Base-by-base conservation (phyloP, 2,888 invertebrate genomes). In the Lycia hirtaria region DNA sequence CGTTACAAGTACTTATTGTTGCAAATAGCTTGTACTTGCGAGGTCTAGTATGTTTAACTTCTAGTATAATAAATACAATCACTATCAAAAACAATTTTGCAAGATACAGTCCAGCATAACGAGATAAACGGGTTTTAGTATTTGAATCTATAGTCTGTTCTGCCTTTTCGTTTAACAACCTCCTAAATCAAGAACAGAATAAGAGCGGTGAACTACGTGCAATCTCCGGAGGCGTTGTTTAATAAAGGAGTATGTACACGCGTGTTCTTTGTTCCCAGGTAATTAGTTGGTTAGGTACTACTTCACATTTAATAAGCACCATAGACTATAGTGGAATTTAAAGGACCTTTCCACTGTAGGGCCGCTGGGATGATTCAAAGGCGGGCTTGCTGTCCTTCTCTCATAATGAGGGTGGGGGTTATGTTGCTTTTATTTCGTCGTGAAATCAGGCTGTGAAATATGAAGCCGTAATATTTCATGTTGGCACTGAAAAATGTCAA, bases 221-320 rank as follows among this genome's bases (percentile, higher is more conserved):
- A 76, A 72, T 72, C 68, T 69, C 62, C 61, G 58, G 52, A 68
- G 70, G 62, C 64, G 45, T 62, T 66, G 66, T 72, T 75, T 71
- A 73, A 71, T 74, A 74, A 75, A 73, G 64, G 71, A 64, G 70
- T 62, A 26, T 10, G 15, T 5, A 72, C 65, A 74, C 71, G 71
- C 57, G 61, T 53, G 68, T 66, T 71, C 71, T 79, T 80, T 80
- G 78, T 80, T 75, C 68, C 49, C 68, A 56, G 58, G 71, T 78
- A 81, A 82, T 83, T 81, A 81, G 78, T 71, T 26, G 10, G 24
- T 26, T 26, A 41, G 26, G 41, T 26, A 26, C 17, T 12, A 22
- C 76, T 82, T 81, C 75, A 76, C 76, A 77, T 77, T 71, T 78
- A 80, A 82, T 81, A 81, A 81, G 73, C 69, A 77, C 77, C 76